These are phyloP conservation scores for Cataglyphis albicans DNA, from an alignment of 2,888 invertebrate genomes.

Conservation along the genomic window DNA sequence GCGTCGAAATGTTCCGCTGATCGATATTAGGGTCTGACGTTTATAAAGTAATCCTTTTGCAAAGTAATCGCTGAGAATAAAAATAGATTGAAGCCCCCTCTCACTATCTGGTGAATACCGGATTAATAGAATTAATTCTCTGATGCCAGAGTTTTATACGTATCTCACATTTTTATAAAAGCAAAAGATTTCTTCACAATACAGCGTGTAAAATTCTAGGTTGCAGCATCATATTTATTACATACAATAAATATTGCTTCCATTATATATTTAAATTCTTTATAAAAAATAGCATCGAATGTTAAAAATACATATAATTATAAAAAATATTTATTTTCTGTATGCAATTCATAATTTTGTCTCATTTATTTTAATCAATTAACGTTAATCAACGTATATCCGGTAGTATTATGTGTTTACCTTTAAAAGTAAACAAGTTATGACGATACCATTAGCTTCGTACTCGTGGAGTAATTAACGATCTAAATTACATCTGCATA, in stretches of 20 bases:
- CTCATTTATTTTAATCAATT: background rate
- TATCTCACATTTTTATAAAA: background rate
- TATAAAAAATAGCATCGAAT: background rate
- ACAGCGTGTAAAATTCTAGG: background rate
- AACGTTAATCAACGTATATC: conserved; percentile 12
- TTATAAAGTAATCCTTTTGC: background rate
- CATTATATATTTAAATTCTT: background rate
- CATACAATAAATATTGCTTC: background rate
- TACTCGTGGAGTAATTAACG: conserved; percentile 64
- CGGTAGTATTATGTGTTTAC: background rate
- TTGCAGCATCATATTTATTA: conserved; percentile 9
- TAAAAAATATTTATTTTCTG: background rate
- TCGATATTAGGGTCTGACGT: background rate
- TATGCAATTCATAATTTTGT: background rate
- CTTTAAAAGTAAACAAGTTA: conserved; percentile 20
- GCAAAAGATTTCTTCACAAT: background rate
- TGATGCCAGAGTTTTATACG: background rate
- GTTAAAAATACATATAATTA: background rate
- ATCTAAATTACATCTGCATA: conserved; percentile 64
- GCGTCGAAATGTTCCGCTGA: conserved; percentile 13
- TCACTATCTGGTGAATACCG: no score
- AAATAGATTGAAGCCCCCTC: background rate
- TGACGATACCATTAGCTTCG: conserved; percentile 24
- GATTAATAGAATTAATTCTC: background rate
- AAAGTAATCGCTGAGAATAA: background rate